Conservation (phyloP, 2,113 vertebrate genomes). For the Tragelaphus imberbis region DNA sequence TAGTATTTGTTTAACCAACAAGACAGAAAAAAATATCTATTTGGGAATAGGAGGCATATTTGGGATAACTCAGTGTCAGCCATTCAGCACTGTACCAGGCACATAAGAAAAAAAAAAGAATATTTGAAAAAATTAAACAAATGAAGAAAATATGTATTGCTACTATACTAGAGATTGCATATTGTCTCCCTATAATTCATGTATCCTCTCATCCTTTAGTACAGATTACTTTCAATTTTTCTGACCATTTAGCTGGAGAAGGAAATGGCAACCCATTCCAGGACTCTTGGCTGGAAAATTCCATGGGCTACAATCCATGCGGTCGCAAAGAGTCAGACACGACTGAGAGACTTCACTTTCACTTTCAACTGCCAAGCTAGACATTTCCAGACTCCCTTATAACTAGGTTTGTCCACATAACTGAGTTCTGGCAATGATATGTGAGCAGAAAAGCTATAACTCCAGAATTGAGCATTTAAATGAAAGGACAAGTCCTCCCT, state of each 20-base stretch:
- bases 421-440: not conserved
- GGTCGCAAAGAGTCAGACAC: rapidly evolving
- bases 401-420: not conserved
- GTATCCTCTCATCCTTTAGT: not conserved
- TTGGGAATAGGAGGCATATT: not conserved
- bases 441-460: not conserved
- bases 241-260: not conserved
- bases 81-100: not conserved
- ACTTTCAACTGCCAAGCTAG: not conserved
- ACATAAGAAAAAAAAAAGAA: not conserved
- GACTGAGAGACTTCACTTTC: not conserved
- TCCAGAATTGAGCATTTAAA: not conserved
- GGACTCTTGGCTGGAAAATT: not conserved
- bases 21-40: not conserved
- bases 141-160: not conserved
- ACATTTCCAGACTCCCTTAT: not conserved
- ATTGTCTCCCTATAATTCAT: not conserved
- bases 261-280: not conserved
- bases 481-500: not conserved
- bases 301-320: not conserved
- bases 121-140: not conserved
- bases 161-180: not conserved
- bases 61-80: not conserved
- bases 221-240: not conserved
- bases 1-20: not conserved